Evolutionary conservation across 2,888 invertebrate species (phyloP).

Genomic region (Caenorhabditis zanzibari): DNA sequence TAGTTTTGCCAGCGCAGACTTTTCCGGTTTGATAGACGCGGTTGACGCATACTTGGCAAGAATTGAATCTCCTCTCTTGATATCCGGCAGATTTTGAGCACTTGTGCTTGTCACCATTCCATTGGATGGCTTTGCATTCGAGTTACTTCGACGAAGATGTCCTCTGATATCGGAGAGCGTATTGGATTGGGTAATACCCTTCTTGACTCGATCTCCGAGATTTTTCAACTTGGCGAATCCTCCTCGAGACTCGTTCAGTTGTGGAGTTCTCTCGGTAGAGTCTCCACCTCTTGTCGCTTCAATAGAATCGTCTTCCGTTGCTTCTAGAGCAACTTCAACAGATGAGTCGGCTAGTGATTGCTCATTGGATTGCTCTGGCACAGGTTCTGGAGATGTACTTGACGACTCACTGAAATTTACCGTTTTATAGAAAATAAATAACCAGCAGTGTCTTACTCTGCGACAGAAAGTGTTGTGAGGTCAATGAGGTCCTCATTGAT

Average conservation of each 20-base stretch:
- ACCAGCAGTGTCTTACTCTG: background rate
- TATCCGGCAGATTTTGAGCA: conserved; percentile 26
- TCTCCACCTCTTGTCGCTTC: background rate
- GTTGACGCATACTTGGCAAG: conserved; percentile 90
- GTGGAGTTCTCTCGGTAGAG: background rate
- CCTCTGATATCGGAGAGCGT: conserved; percentile 59
- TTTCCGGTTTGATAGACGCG: conserved; percentile 1
- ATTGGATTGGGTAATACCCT: conserved; percentile 59
- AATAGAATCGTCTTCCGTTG: background rate
- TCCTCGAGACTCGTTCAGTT: conserved; percentile 21
- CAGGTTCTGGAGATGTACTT: background rate
- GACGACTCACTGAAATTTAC: background rate
- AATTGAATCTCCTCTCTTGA: conserved; percentile 89
- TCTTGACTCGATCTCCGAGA: conserved; percentile 52
- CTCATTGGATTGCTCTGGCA: too few species aligned
- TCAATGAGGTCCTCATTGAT: conserved; percentile 1
- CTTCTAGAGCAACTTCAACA: background rate
- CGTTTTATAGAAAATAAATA: background rate
- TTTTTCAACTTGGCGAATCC: conserved; percentile 48
- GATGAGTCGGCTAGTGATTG: too few species aligned
- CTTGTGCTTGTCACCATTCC: conserved; percentile 30
- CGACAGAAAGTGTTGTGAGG: background rate
- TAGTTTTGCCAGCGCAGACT: conserved; percentile 3
- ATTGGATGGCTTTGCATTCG: background rate
- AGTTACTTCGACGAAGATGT: conserved; percentile 49